phyloP scores from a whole-genome alignment of 2,113 vertebrate species.

The Chrysochloris asiatica region DNA sequence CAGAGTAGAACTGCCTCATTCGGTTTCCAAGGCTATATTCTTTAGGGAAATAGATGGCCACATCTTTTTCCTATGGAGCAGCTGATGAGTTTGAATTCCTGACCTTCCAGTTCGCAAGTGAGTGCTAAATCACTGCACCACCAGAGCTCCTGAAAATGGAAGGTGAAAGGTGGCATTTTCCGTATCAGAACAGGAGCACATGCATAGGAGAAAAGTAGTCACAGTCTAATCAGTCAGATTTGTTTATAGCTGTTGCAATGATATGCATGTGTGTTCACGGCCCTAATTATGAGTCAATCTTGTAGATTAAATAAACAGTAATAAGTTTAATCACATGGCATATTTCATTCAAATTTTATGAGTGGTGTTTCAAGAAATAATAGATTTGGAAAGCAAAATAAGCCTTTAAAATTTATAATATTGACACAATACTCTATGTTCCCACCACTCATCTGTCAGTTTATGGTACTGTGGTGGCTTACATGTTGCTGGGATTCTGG shows the following conservation, averaged over 20 bases:
- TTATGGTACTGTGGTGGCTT: too few species aligned
- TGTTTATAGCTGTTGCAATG: not conserved
- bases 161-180: not conserved
- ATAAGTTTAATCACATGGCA: not conserved
- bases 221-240: not conserved
- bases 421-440: not conserved
- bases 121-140: not conserved
- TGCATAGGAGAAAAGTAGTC: too few species aligned
- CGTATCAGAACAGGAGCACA: accelerated
- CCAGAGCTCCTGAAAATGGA: not conserved
- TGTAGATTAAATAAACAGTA: not conserved
- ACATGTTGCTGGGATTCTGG: too few species aligned
- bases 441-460: too few species aligned
- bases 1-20: not conserved
- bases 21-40: not conserved
- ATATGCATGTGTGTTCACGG: not conserved
- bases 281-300: not conserved
- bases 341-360: not conserved
- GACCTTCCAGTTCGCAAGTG: not conserved
- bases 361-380: not conserved
- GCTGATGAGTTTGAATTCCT: not conserved
- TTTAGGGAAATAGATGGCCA: not conserved
- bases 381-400: not conserved
- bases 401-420: not conserved
- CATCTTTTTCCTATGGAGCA: not conserved